These are phyloP conservation scores for Meda fulgida DNA, from an alignment of 2,797 vertebrate species.

Conservation along the genomic window DNA sequence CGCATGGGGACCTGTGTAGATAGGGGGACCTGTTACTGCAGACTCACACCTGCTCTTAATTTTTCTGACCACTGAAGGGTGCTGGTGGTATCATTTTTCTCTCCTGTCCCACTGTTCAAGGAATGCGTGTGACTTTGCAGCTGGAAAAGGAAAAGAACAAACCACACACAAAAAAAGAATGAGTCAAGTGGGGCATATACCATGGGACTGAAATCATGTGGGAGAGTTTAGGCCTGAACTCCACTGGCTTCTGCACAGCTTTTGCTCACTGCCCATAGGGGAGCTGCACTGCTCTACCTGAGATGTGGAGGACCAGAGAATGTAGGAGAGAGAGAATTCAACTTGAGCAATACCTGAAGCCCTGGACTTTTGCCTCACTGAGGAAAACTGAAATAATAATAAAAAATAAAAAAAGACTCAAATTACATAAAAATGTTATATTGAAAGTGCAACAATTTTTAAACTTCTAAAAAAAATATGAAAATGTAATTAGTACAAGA, in stretches of 20 bases:
- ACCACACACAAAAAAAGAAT: constrained; percentile 56
- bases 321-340: constrained; percentile 63
- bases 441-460: constrained; percentile 61
- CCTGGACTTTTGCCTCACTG: constrained; percentile 62
- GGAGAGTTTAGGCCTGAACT: constrained; percentile 63
- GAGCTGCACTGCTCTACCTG: constrained; percentile 68
- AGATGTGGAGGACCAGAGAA: constrained; percentile 69
- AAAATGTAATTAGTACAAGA: constrained; percentile 43
- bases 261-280: constrained; percentile 53
- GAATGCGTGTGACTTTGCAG: constrained; percentile 66
- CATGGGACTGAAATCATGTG: constrained; percentile 71
- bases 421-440: constrained; percentile 58
- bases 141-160: constrained; percentile 62
- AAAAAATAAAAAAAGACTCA: constrained; percentile 65
- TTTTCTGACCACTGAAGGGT: constrained; percentile 65
- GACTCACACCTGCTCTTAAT: constrained; percentile 62
- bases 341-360: constrained; percentile 69
- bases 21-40: constrained; percentile 74
- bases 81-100: constrained; percentile 67
- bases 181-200: constrained; percentile 65
- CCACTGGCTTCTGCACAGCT: constrained; percentile 68
- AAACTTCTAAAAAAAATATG: constrained; percentile 40
- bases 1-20: constrained; percentile 93
- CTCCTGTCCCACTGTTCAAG: constrained; percentile 54
- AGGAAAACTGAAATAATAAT: constrained; percentile 53